Evolutionary conservation across 1,140 invertebrate species (phyloP).

Genomic region (Conopomorpha cramerella): DNA sequence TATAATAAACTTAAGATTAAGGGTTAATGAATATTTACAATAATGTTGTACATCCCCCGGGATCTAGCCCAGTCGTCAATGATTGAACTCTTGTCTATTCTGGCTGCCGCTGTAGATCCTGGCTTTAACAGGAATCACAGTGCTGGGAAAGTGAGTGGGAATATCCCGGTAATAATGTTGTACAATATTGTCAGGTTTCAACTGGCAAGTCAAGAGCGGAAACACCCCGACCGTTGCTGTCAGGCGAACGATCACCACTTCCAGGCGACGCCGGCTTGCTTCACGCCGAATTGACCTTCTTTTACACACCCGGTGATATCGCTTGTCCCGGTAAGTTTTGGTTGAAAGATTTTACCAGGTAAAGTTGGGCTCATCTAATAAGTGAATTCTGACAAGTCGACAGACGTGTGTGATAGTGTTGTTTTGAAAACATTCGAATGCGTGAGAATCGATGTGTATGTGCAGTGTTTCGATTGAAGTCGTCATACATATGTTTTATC

Average conservation of each 20-base stretch:
- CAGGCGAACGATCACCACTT: constrained; percentile 85
- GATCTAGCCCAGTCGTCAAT: too few relatives aligned
- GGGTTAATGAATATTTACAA: too few relatives aligned
- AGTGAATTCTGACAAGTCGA: neutral
- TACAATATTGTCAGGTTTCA: constrained; percentile 28
- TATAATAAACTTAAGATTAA: too few relatives aligned
- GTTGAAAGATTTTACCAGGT: too few relatives aligned
- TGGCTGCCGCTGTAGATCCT: too few relatives aligned
- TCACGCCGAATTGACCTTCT: constrained; percentile 95
- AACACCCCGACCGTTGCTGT: constrained; percentile 33
- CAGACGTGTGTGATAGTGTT: neutral
- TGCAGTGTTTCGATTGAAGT: too few relatives aligned
- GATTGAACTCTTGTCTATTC: too few relatives aligned
- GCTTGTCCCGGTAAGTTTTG: constrained; percentile 81
- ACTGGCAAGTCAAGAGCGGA: constrained; percentile 43
- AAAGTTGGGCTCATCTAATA: too few relatives aligned
- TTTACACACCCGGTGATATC: constrained; percentile 94
- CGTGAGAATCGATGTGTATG: too few relatives aligned
- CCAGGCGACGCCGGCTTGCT: constrained; percentile 88
- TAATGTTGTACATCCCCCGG: too few relatives aligned
- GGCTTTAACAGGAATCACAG: too few relatives aligned
- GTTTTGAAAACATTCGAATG: neutral
- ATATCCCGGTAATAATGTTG: neutral
- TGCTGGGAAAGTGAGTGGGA: neutral
- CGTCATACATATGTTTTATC: too few relatives aligned